Base-by-base conservation (phyloP, 2,797 vertebrate species). In the Bovichtus diacanthus region DNA sequence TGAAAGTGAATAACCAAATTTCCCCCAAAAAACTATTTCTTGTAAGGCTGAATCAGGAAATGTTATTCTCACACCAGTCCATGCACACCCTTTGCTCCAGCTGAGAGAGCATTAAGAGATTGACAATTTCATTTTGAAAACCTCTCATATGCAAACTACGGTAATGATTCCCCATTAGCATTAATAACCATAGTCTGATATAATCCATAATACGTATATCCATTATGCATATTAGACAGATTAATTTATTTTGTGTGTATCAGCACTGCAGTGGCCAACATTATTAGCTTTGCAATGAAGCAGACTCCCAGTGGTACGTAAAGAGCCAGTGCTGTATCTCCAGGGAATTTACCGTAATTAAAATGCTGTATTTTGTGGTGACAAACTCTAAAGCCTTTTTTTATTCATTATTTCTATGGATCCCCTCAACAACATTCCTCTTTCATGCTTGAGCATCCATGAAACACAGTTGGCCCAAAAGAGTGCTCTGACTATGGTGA, bases 341-440 rank as follows among this genome's bases (percentile, higher is more conserved):
- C 82, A 69, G 70, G 84, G 91, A 88, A 84, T 79, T 47, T 9
- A 43, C 55, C 13, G 9, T 92, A 90, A 95, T 94, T 94, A 93
- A 94, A 93, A 91, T 78, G 81, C 81, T 86, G 72, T 77, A 78
- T 85, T 87, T 89, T 82, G 71, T 47, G 21, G 74, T 84, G 87
- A 89, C 88, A 89, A 83, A 88, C 82, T 88, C 82, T 47, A 23
- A 78, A 71, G 74, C 54, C 36, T 41, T 88, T 89, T 31, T 91
- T 90, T 88, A 92, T 91, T 90, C 81, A 93, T 92, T 91, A 91
- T 93, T 94, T 94, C 87, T 92, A 95, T 93, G 88, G 89, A 93
- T 94, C 87, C 78, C 77, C 67, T 75, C 90, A 93, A 93, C 90
- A 89, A 91, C 91, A 90, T 91, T 93, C 81, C 79, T 91, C 82